These are phyloP conservation scores for Perodicticus potto DNA, from an alignment of 2,797 vertebrate genomes.

Conservation along the genomic window DNA sequence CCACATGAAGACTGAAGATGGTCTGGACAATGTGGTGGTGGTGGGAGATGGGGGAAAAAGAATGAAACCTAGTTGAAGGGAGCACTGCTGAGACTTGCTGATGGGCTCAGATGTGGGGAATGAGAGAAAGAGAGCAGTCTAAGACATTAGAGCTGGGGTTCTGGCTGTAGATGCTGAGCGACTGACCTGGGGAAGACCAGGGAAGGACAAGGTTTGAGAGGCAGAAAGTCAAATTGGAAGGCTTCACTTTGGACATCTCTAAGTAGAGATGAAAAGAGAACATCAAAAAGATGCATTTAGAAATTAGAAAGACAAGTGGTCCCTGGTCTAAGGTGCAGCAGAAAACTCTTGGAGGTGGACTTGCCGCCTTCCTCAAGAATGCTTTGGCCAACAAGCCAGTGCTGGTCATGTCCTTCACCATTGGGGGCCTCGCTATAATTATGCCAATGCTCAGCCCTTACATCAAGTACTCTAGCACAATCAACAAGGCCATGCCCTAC, in stretches of 20 bases:
- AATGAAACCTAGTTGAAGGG: not conserved
- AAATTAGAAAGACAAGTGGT: not conserved
- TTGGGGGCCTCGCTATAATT: too few species aligned
- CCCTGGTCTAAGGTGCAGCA: too few species aligned
- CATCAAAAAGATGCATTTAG: conserved; percentile 2
- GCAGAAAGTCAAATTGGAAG: not conserved
- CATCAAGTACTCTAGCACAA: too few species aligned
- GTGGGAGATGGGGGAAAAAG: not conserved
- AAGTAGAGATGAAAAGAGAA: not conserved
- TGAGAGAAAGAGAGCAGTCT: not conserved
- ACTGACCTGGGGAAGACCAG: not conserved
- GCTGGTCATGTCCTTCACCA: too few species aligned
- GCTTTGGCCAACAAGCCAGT: too few species aligned
- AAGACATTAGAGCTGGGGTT: not conserved
- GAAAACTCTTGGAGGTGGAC: too few species aligned
- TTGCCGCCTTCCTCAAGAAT: too few species aligned
- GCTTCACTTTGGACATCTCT: not conserved
- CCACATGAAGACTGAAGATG: not conserved
- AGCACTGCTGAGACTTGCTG: not conserved
- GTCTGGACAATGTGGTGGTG: not conserved
- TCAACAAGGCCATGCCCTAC: too few species aligned
- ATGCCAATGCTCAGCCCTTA: too few species aligned
- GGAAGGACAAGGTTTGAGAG: not conserved
- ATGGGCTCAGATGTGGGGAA: not conserved
- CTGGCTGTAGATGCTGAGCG: not conserved